These are phyloP conservation scores for Danio jaintianensis DNA, from an alignment of 2,797 vertebrate species.

Conservation along the genomic window DNA sequence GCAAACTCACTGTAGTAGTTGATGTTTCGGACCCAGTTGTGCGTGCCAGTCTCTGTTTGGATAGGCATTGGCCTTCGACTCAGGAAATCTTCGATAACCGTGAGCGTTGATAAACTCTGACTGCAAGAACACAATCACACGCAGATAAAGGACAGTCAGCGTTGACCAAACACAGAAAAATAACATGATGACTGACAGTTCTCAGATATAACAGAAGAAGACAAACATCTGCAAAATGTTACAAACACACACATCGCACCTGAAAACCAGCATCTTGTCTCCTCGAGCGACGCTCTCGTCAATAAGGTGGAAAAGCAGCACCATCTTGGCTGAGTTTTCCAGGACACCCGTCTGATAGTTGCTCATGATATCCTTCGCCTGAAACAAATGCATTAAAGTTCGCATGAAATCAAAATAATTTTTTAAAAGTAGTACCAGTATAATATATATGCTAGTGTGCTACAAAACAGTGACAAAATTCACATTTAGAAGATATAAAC, in stretches of 20 bases:
- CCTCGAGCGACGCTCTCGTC: constrained; percentile 91
- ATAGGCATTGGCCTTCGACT: constrained; percentile 86
- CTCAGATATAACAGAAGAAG: neutral
- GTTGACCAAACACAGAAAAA: neutral
- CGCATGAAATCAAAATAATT: too few relatives aligned
- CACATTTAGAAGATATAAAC: too few relatives aligned
- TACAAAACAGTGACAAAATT: too few relatives aligned
- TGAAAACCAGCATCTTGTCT: constrained; percentile 97
- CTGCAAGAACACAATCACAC: constrained; percentile 69
- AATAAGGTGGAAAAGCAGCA: constrained; percentile 95
- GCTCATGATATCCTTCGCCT: constrained; percentile 95
- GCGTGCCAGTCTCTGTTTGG: constrained; percentile 42
- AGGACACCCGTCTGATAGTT: constrained; percentile 91
- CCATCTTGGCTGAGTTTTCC: constrained; percentile 97
- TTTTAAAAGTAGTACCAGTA: neutral
- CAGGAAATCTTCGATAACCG: constrained; percentile 96
- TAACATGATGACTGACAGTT: neutral
- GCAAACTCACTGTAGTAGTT: constrained; percentile 94
- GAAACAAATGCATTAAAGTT: neutral
- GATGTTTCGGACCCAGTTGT: constrained; percentile 91
- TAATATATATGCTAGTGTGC: too few relatives aligned
- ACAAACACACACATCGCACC: constrained; percentile 75
- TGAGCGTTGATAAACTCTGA: constrained; percentile 96
- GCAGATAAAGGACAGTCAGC: neutral
- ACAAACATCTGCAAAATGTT: constrained; percentile 6